Percentiles rank a stretch among this genome's conserved stretches.
Evolutionary conservation across 1,140 invertebrate species (phyloP).

Genomic region (Drosophila ananassae): DNA sequence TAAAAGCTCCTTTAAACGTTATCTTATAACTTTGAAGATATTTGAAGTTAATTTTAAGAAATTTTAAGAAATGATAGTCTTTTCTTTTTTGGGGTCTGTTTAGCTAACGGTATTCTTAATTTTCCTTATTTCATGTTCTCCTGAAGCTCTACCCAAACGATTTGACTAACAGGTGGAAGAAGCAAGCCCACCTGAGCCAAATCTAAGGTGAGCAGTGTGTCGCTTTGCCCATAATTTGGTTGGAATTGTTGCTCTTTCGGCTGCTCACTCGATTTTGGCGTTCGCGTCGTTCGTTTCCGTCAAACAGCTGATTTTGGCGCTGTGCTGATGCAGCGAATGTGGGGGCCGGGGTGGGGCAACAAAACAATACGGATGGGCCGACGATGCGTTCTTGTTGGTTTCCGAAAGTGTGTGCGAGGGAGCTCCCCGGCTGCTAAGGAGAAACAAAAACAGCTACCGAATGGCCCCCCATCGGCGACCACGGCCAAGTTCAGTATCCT

Average conservation of each 20-base stretch:
- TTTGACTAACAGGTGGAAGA: not conserved
- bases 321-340: constrained; percentile 18
- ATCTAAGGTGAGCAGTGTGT: not conserved
- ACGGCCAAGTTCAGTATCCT: constrained; percentile 82
- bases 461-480: constrained; percentile 39
- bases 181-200: not conserved
- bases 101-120: too few species aligned
- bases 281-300: constrained; percentile 18
- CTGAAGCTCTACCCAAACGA: too few species aligned
- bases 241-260: constrained; percentile 8
- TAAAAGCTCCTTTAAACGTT: not conserved
- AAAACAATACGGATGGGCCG: constrained; percentile 12
- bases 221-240: constrained; percentile 5
- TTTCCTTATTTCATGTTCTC: too few species aligned
- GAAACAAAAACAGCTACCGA: constrained; percentile 21
- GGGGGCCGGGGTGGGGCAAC: constrained; percentile 2
- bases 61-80: too few species aligned
- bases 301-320: constrained; percentile 43
- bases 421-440: constrained; percentile 16
- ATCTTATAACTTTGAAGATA: too few species aligned
- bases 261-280: not conserved
- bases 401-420: constrained; percentile 1
- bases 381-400: constrained; percentile 14
- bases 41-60: too few species aligned
- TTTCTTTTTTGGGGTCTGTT: too few species aligned